Conservation (phyloP, 2,113 vertebrate species). For the Orthonyx spaldingii region DNA sequence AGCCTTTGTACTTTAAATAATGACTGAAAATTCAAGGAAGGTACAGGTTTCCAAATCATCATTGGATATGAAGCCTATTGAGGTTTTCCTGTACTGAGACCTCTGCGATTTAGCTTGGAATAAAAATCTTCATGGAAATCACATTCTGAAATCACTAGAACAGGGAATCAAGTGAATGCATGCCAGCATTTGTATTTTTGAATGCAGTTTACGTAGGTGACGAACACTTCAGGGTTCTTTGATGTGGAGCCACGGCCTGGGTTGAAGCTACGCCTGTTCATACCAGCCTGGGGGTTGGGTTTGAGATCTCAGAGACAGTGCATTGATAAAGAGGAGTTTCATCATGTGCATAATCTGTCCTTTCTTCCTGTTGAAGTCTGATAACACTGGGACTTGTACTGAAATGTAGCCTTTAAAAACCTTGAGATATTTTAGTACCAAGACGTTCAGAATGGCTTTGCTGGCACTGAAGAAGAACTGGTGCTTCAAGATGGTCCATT, state of each 20-base stretch:
- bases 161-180: not conserved
- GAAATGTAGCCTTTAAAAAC: not conserved
- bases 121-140: not conserved
- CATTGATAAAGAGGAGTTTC: not conserved
- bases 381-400: not conserved
- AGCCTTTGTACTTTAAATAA: not conserved
- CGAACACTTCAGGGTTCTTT: not conserved
- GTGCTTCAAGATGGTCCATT: not conserved
- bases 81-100: not conserved
- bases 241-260: conserved; percentile 11
- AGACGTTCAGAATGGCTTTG: not conserved
- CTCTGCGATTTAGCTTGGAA: not conserved
- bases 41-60: not conserved
- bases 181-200: not conserved
- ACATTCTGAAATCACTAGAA: not conserved
- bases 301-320: not conserved
- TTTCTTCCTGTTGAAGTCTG: not conserved
- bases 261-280: not conserved
- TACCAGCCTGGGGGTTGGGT: not conserved
- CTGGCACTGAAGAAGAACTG: not conserved
- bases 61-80: not conserved
- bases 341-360: not conserved
- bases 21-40: not conserved
- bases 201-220: conserved; percentile 14
- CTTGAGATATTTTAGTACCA: not conserved